Percentiles rank a stretch among this genome's conserved stretches.
Conservation (phyloP, 2,888 invertebrate genomes). For the Auanema sp. region DNA sequence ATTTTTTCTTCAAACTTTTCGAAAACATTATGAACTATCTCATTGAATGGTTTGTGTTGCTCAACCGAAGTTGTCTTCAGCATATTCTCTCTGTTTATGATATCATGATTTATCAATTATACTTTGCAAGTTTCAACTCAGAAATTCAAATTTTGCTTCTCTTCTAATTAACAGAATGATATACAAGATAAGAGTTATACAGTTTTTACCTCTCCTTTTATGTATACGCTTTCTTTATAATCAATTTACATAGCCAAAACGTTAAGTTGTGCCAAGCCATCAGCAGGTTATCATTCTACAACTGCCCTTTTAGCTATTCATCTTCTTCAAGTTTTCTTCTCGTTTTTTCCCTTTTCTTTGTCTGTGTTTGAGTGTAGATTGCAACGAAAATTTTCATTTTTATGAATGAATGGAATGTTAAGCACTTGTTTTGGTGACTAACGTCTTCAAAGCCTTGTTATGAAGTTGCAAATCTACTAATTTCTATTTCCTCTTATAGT, state of each 20-base stretch:
- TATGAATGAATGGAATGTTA: neutral
- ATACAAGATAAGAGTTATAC: constrained; percentile 1
- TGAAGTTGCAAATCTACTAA: constrained; percentile 6
- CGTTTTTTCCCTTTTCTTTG: constrained; percentile 6
- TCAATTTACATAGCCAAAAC: constrained; percentile 1
- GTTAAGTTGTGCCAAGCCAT: neutral
- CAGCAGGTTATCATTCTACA: neutral
- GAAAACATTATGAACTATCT: no score
- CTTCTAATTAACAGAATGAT: neutral
- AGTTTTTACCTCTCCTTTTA: neutral
- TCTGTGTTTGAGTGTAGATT: constrained; percentile 5
- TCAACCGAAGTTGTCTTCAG: no score
- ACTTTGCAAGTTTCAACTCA: no score
- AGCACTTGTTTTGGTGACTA: neutral
- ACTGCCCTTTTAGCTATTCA: constrained; percentile 1
- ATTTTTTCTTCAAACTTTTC: no score
- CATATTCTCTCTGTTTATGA: no score
- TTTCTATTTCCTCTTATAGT: constrained; percentile 5
- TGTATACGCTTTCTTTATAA: constrained; percentile 1
- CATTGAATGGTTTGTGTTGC: no score
- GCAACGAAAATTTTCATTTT: constrained; percentile 1
- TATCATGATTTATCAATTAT: no score
- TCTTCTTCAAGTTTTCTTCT: constrained; percentile 9
- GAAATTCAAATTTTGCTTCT: neutral
- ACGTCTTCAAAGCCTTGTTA: constrained; percentile 1